Evolutionary conservation across 1,140 invertebrate species (phyloP), one percentile per base, ranked within the genome.

Genomic region (Heliothis virescens): DNA sequence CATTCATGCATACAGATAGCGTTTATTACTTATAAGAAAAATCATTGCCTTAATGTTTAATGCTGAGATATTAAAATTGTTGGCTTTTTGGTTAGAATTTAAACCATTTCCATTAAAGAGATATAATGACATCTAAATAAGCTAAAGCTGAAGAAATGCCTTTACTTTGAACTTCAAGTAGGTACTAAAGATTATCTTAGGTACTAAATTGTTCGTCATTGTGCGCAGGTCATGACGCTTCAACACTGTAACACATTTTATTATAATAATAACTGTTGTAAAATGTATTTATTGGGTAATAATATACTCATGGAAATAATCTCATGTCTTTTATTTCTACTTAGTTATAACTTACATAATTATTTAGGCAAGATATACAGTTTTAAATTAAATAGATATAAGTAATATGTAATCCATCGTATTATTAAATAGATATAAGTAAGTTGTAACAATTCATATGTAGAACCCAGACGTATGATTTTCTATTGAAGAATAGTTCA

Each of bases 271-370:
- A 92, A 90, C 89, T 94, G 93, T 94, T 94, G 91, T 93, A 91
- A 90, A 93, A 94, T 92, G 91, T 94, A 93, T 94, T 93, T 94
- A 94, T 94, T 94, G 89, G 89, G 90, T 91, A 91, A 81, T 88
- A 92, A 88, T 93, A 92, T 80, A 93, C 92, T 87, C 81, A 90
- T 87, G 87, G 73, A 83, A 88, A 85, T 86, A 80, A 80, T 55
- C 13, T 65, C 18, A 80, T 34, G 29, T 71, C 73, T 87, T 73
- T 82, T 84, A 79, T 86, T 88, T 82, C 16, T 76, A 63, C 29
- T 53, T 76, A n/a, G 55, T 41, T 41, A 41, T 41, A 53, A 53
- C 52, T 53, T 53, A 53, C 9, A 3, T 41, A 41, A 41, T 9
- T 41, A 41, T 41, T 41, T 41, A 41, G 9, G 9, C 9, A 41